Conservation (phyloP, 2,888 invertebrate species). For the Argyresthia albistria region DNA sequence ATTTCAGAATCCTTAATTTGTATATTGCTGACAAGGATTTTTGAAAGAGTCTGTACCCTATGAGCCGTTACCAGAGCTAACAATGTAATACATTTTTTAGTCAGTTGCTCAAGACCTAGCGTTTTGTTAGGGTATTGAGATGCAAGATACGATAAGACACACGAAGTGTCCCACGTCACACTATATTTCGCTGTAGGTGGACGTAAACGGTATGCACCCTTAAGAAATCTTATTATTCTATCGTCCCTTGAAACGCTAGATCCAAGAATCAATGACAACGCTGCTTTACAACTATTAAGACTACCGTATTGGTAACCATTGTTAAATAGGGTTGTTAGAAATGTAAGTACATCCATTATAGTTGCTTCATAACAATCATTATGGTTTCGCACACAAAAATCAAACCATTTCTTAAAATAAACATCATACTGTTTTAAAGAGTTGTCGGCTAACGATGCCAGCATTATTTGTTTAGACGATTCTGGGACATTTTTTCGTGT, state of each 20-base stretch:
- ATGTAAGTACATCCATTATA: neutral
- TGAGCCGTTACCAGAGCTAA: conserved; percentile 5
- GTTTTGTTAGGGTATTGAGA: neutral
- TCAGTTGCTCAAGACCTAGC: neutral
- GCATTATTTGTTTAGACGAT: conserved; percentile 1
- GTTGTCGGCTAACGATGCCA: neutral
- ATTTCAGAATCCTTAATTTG: neutral
- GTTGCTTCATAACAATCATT: neutral
- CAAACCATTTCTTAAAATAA: conserved; percentile 1
- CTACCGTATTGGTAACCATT: neutral
- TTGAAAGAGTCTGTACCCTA: conserved; percentile 4
- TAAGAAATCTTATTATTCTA: neutral
- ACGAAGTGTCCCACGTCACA: neutral
- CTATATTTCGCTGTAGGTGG: conserved; percentile 1
- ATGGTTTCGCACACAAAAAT: neutral
- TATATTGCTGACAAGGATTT: conserved; percentile 3
- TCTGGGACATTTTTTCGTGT: neutral
- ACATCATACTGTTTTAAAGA: conserved; percentile 3
- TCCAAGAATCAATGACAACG: neutral
- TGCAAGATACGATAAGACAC: neutral
- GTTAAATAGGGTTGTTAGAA: neutral
- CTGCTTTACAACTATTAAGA: neutral
- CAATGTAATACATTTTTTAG: conserved; percentile 4
- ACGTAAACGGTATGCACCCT: neutral
- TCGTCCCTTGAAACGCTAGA: neutral